Percentiles rank a stretch among this genome's conserved stretches.
Evolutionary conservation across 2,113 vertebrate species (phyloP).

Genomic region (Oreochromis spilurus): DNA sequence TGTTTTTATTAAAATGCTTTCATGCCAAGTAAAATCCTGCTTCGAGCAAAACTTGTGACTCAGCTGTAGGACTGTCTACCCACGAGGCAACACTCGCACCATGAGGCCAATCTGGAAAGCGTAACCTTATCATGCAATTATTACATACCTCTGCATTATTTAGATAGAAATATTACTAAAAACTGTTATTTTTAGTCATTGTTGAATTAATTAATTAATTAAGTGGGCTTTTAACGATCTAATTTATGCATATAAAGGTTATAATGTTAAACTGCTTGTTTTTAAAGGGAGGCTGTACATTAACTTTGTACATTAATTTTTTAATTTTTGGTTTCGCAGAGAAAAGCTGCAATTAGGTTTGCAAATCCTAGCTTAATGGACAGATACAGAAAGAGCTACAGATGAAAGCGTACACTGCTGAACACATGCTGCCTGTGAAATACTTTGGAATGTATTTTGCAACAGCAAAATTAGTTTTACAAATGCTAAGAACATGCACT

Average conservation of each 20-base stretch:
- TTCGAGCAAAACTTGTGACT: neutral
- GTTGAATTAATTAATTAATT: neutral
- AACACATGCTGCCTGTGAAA: neutral
- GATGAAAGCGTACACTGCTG: neutral
- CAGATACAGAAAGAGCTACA: neutral
- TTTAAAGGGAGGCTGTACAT: neutral
- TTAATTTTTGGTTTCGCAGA: neutral
- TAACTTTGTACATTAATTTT: neutral
- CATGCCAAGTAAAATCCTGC: neutral
- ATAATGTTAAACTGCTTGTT: neutral
- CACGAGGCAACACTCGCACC: neutral
- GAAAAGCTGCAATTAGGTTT: neutral
- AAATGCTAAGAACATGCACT: neutral
- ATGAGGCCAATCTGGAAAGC: neutral
- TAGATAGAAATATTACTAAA: neutral
- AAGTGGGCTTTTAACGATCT: neutral
- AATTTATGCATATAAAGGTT: neutral
- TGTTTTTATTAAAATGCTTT: neutral
- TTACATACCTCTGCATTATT: neutral
- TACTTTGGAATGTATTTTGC: neutral
- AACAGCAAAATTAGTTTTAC: neutral
- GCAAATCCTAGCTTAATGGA: neutral
- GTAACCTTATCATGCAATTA: neutral
- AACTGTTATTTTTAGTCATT: neutral
- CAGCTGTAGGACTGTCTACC: neutral